Conservation (phyloP, 2,797 vertebrate genomes). For the Hemibagrus guttatus region DNA sequence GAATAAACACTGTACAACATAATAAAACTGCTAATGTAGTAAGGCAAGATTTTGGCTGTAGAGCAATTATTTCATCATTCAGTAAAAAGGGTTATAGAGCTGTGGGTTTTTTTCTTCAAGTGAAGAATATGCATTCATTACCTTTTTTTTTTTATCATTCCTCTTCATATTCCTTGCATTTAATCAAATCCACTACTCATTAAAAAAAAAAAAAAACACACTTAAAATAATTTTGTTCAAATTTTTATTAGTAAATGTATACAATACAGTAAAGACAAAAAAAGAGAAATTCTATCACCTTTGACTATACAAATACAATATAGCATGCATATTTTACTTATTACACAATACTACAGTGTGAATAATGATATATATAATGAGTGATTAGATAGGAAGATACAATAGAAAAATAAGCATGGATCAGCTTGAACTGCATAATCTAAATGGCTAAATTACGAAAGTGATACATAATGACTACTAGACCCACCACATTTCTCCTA, state of each 20-base stretch:
- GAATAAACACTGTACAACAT: neutral
- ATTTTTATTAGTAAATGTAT: conserved; percentile 67
- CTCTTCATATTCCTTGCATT: neutral
- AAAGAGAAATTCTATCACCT: conserved; percentile 63
- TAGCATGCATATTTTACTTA: conserved; percentile 67
- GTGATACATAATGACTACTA: conserved; percentile 34
- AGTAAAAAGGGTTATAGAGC: neutral
- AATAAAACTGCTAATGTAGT: neutral
- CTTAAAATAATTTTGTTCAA: conserved; percentile 30
- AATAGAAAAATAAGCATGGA: conserved; percentile 58
- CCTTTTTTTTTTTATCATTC: neutral
- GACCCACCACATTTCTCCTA: conserved; percentile 32
- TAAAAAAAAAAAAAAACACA: conserved; percentile 29
- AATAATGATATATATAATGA: conserved; percentile 72
- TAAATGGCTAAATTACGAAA: conserved; percentile 52
- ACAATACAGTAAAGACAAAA: conserved; percentile 61
- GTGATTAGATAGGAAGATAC: conserved; percentile 49
- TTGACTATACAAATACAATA: conserved; percentile 61
- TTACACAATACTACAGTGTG: conserved; percentile 61
- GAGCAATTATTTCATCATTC: neutral
- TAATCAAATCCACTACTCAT: neutral
- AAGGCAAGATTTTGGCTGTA: neutral
- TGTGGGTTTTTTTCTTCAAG: neutral
- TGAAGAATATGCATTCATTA: conserved; percentile 12
- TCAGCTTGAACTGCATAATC: conserved; percentile 58